These are phyloP conservation scores for Bufotes viridis DNA, from an alignment of 2,797 vertebrate species.

Conservation along the genomic window DNA sequence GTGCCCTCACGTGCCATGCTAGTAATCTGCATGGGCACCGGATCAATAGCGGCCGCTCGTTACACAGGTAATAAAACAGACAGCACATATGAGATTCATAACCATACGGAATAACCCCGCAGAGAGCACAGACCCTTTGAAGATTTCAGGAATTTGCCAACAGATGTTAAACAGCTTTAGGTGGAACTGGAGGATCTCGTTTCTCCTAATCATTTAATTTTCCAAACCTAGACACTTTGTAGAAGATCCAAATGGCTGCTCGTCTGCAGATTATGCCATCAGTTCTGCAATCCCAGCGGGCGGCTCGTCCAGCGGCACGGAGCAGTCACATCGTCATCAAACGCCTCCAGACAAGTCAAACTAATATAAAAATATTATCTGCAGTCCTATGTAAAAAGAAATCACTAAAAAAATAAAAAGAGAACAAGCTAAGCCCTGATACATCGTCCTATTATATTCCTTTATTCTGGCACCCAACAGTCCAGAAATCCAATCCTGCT, in stretches of 20 bases:
- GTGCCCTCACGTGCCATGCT: not conserved
- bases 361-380: not conserved
- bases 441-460: no score
- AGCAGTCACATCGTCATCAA: not conserved
- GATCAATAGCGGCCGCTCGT: constrained; percentile 43
- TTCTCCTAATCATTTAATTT: constrained; percentile 46
- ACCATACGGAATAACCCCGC: constrained; percentile 62
- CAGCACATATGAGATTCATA: constrained; percentile 61
- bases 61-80: constrained; percentile 58
- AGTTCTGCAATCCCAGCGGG: not conserved
- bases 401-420: not conserved
- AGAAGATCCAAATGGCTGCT: constrained; percentile 21
- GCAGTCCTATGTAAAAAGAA: no score
- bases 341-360: not conserved
- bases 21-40: constrained; percentile 15
- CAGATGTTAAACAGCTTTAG: constrained; percentile 68
- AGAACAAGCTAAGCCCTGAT: no score
- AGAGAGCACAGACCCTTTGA: constrained; percentile 69
- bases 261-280: not conserved
- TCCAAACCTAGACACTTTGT: constrained; percentile 23
- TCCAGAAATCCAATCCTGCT: no score
- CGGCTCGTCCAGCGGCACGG: not conserved
- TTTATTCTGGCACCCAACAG: no score
- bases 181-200: not conserved
- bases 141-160: constrained; percentile 69